These are phyloP conservation scores for Drosophila watanabei DNA, from an alignment of 1,140 invertebrate species.

Conservation along the genomic window DNA sequence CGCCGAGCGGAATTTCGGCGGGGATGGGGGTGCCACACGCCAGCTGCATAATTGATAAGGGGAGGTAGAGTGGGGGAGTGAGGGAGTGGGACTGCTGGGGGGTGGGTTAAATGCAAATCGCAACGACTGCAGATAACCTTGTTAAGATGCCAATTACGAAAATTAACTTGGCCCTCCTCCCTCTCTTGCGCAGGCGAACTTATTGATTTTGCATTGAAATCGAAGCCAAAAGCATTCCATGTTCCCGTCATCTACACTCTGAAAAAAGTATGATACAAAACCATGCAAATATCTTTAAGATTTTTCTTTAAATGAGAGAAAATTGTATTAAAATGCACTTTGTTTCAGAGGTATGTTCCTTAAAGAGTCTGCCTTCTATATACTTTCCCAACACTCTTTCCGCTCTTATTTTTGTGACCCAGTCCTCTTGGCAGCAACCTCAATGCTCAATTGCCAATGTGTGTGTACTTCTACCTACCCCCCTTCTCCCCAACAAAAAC, in stretches of 20 bases:
- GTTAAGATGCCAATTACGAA: conserved; percentile 84
- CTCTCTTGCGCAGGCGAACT: conserved; percentile 54
- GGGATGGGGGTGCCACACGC: conserved; percentile 54
- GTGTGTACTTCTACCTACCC: conserved; percentile 37
- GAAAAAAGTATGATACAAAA: background rate
- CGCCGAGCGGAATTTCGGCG: background rate
- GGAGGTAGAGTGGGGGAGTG: background rate
- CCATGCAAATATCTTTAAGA: background rate
- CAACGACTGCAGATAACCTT: conserved; percentile 79
- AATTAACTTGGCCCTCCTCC: conserved; percentile 69
- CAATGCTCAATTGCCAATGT: conserved; percentile 70
- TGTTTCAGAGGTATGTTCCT: background rate
- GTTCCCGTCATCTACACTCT: background rate
- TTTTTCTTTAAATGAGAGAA: background rate
- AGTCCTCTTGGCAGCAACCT: conserved; percentile 33
- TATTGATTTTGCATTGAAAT: conserved; percentile 78
- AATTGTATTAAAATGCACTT: background rate
- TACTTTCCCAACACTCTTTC: background rate
- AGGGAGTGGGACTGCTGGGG: background rate
- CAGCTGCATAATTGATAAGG: conserved; percentile 79
- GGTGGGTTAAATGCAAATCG: conserved; percentile 54
- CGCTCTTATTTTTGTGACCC: conserved; percentile 15
- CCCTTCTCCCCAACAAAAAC: background rate
- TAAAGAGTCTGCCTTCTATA: background rate
- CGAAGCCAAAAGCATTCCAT: conserved; percentile 47